Evolutionary conservation across 2,888 invertebrate genomes (phyloP), one percentile per base, ranked within the genome.

Genomic region (Drosophila infuscata): DNA sequence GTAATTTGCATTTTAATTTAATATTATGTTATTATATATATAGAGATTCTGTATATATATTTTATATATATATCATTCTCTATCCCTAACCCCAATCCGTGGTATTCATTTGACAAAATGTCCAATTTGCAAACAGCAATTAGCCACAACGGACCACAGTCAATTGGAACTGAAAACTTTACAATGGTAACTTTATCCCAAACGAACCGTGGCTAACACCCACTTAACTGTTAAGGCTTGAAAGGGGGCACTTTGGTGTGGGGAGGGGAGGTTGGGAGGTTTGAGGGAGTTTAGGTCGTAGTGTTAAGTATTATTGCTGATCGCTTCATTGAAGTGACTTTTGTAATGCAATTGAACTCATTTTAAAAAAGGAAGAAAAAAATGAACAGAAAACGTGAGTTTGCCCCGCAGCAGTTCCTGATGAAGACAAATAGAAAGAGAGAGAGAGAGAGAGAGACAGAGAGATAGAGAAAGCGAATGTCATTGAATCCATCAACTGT

Each of bases 271-370:
- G 20, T 25, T 25, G 20, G 20, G 20, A 25, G 20, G 0, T 25
- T 8, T 8, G 6, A 35, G n/a, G n/a, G 38, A 38, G 61, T 48
- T 46, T 61, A 59, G 75, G 67, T 75, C 62, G 64, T 57, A 5
- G 59, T 68, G 75, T 79, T 75, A 74, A 70, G 53, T 58, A 60
- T 60, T 63, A 63, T 54, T 62, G 71, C 81, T 74, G 86, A 83
- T 86, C 81, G 83, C 54, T 75, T 66, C 60, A 79, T 74, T 82
- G 69, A 71, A 88, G 70, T 76, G 85, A 79, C 76, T 85, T 85
- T 83, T 88, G 77, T 77, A 77, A 86, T 84, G 88, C 83, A 84
- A 84, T 84, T 78, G 88, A 84, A 86, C 81, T 78, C 86, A 84
- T 80, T 88, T 78, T 60, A 54, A 12, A 15, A 65, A 41, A 29